A percentile compares a stretch with the other conserved stretches of the same genome.
Evolutionary conservation across 1,140 invertebrate species (phyloP).

Genomic region (Monomorium pharaonis): DNA sequence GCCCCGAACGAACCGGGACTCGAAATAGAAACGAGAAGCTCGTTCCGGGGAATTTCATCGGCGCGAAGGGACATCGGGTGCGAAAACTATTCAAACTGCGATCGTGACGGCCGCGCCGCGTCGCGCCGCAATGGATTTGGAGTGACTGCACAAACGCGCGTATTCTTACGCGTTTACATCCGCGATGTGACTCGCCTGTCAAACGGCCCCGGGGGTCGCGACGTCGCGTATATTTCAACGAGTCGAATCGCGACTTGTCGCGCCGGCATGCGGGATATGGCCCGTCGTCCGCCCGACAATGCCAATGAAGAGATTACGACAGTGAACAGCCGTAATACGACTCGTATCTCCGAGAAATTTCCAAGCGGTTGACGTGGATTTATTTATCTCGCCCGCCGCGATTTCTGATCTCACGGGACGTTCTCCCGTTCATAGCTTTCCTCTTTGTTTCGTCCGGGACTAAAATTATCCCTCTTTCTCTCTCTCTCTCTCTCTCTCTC

Average conservation of each 20-base stretch:
- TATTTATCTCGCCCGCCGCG: not conserved
- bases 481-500: too few relatives aligned
- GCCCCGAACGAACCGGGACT: conserved; percentile 18
- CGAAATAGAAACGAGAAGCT: conserved; percentile 45
- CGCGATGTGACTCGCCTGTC: conserved; percentile 9
- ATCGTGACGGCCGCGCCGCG: conserved; percentile 22
- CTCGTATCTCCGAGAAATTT: not conserved
- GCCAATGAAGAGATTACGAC: conserved; percentile 1
- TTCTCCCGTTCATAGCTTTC: not conserved
- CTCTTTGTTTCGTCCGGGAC: not conserved
- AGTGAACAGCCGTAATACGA: not conserved
- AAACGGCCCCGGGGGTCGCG: not conserved
- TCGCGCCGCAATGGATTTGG: conserved; percentile 11
- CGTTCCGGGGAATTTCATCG: conserved; percentile 49
- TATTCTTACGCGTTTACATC: not conserved
- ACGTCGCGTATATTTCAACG: not conserved
- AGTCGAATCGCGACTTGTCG: not conserved
- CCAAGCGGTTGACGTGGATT: not conserved
- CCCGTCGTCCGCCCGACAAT: not conserved
- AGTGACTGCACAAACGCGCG: not conserved
- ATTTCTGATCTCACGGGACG: not conserved
- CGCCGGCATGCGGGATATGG: too few relatives aligned
- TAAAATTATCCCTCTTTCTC: not conserved
- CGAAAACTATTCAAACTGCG: conserved; percentile 31
- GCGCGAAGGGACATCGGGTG: conserved; percentile 9